Percentiles rank a stretch among this genome's conserved stretches.
Evolutionary conservation across 2,797 vertebrate species (phyloP).

Genomic region (Poecilia velifera): DNA sequence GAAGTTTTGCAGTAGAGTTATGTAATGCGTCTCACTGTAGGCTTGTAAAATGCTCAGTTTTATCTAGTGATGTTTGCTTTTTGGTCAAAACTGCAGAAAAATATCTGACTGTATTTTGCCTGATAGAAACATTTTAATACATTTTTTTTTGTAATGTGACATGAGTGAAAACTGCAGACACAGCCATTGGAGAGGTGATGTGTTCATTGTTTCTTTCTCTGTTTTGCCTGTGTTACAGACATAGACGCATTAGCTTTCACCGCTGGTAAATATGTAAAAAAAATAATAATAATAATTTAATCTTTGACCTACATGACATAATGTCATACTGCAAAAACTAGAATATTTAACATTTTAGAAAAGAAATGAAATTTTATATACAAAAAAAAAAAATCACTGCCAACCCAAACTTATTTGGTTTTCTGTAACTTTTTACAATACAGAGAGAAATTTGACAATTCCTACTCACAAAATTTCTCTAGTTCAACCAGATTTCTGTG

Average conservation of each 20-base stretch:
- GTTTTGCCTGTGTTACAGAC: neutral
- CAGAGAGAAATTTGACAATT: neutral
- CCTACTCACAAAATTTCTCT: neutral
- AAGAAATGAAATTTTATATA: neutral
- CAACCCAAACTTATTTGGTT: neutral
- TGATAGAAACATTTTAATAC: no score
- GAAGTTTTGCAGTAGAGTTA: neutral
- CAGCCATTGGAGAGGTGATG: neutral
- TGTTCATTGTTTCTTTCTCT: neutral
- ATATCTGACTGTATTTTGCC: neutral
- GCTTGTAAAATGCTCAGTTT: neutral
- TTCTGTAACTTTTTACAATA: neutral
- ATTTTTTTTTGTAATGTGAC: neutral
- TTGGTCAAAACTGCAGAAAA: neutral
- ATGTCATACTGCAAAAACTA: neutral
- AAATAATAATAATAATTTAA: neutral
- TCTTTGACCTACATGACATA: neutral
- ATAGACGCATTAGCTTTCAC: neutral
- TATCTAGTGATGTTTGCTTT: neutral
- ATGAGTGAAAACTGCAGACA: neutral
- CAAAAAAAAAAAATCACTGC: neutral
- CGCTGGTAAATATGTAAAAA: neutral
- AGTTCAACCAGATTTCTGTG: neutral
- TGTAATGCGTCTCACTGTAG: neutral
- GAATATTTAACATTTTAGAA: neutral